Evolutionary conservation across 2,888 invertebrate genomes (phyloP), one percentile per base, ranked within the genome.

Genomic region (Keiferia lycopersicella): DNA sequence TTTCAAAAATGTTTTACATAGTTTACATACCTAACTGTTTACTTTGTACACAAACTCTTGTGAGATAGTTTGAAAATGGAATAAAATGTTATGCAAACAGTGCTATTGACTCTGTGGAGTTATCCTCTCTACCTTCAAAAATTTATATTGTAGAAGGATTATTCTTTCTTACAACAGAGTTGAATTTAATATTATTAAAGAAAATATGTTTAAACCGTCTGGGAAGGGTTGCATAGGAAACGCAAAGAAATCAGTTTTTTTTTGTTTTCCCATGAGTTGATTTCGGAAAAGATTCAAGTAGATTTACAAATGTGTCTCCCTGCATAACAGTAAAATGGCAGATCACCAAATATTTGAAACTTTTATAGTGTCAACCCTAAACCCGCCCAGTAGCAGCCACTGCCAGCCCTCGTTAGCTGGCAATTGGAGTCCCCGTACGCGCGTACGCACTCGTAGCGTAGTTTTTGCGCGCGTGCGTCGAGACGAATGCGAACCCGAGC

Each of bases 401-500:
- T 71, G 81, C 72, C 76, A 78, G 71, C 80, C 75, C 80, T 79
- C 71, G 73, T 72, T 73, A 72, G 73, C 65, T 53, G 68, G 30
- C 56, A 56, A 56, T 56, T 74, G 82, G 81, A 75, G 81, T 83
- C 82, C 79, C 80, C 80, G 77, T 86, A 87, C 87, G 83, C 77
- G 75, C 82, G 85, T 87, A 87, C 87, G 82, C 78, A 76, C 80
- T 79, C 85, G 86, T 84, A 87, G 78, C 88, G 89, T 89, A 88
- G 80, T 82, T 90, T 90, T 89, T 90, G 87, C 83, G 74, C 63
- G 70, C 74, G 76, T 75, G 69, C 75, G 78, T 77, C 77, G 70
- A 82, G 82, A 69, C 77, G 86, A 82, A 88, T 88, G 86, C 82
- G 79, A 88, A 88, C 56, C 56, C 56, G 56, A 56, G 56, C 14